Base-by-base conservation (phyloP, 2,888 invertebrate species). In the Pristionchus arcanus region DNA sequence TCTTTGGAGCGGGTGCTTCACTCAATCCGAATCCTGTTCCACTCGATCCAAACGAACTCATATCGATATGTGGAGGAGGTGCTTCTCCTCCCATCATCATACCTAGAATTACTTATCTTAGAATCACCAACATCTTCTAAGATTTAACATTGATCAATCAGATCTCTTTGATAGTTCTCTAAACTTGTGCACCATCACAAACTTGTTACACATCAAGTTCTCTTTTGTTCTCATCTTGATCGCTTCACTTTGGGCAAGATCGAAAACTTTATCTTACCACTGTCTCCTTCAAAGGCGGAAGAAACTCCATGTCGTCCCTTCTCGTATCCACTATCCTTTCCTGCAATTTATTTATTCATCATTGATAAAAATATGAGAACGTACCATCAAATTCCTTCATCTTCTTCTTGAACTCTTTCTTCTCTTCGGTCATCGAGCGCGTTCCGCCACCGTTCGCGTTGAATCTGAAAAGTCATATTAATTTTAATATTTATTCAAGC, bases 251-350 rank as follows among this genome's bases (percentile, higher is more conserved):
- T n/a, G 9, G 42, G n/a, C 25, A 7, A 63, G 25, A 9, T 25
- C 77, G 77, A 28, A 25, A 42, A 34, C 42, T 77, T 25, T 11
- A 15, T 25, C 66, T 91, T 90, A 90, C 92, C 93, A 19, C 92
- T 92, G 90, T 93, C 93, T 66, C 92, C 92, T 34, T 87, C 66
- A 88, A 93, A 93, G 28, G 91, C 90, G 21, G 90, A 90, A 16
- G 91, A 89, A 5, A 93, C 93, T 19, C 90, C 92, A 86, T 91
- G 90, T 55, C 91, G 90, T 19, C 93, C 93, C 89, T 91, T 90
- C 63, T 93, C 92, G 86, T 91, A 93, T 7, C 93, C 93, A 34
- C 90, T 91, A 53, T 92, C 92, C 21, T 92, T 91, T 0, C 90
- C 91, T 91, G 49, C 11, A 83, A 63, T 15, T n/a, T 34, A 34